phyloP scores from a whole-genome alignment of 2,888 invertebrate genomes.

The Phrixothrix hirtus region DNA sequence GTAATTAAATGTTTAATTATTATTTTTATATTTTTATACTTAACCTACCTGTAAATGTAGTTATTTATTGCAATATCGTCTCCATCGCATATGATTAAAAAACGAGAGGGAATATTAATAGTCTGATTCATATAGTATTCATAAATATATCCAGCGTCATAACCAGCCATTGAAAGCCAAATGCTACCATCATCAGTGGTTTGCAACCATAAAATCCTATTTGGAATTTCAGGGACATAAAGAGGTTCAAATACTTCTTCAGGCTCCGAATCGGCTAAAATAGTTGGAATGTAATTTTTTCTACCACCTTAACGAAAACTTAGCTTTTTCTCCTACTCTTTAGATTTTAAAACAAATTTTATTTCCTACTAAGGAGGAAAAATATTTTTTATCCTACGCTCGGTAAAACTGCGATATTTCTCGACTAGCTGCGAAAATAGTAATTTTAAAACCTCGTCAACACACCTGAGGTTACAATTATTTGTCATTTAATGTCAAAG shows the following conservation, averaged over 20 bases:
- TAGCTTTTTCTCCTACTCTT: no score
- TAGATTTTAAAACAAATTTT: no score
- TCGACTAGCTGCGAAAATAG: no score
- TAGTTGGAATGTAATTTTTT: no score
- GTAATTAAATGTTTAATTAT: conserved; percentile 28
- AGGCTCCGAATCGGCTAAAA: conserved; percentile 61
- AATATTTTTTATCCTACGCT: no score
- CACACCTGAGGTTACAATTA: no score
- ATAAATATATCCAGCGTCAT: conserved; percentile 70
- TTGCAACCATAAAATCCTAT: conserved; percentile 62
- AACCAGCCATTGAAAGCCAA: conserved; percentile 67
- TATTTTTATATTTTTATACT: no score
- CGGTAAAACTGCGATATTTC: no score
- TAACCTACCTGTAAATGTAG: conserved; percentile 59
- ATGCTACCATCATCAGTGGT: conserved; percentile 60
- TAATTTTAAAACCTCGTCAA: no score
- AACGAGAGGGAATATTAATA: conserved; percentile 53
- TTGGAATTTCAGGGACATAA: conserved; percentile 62
- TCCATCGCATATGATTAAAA: conserved; percentile 58
- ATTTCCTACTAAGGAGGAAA: no score
- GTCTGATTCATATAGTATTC: conserved; percentile 59
- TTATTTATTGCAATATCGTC: conserved; percentile 64
- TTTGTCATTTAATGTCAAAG: no score
- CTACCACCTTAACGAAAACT: no score
- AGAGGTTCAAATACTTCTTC: conserved; percentile 61